Evolutionary conservation across 2,113 vertebrate species (phyloP).

Genomic region (Cygnus atratus): DNA sequence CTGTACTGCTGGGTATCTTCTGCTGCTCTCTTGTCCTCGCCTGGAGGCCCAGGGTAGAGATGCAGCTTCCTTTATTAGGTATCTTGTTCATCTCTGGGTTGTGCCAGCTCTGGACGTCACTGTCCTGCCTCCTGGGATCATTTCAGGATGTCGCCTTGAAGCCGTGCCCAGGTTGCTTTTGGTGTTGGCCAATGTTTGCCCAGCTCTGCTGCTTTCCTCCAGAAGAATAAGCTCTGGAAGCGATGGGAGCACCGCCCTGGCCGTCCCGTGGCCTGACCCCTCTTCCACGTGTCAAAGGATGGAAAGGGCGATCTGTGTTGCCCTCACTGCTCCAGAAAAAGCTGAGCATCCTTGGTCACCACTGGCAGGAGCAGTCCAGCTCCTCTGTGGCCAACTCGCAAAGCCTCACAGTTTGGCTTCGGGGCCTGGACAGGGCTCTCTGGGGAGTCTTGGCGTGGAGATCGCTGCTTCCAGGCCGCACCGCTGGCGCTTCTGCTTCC

Average conservation of each 20-base stretch:
- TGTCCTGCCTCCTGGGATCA: background rate
- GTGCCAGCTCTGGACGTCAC: background rate
- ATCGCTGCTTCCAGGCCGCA: background rate
- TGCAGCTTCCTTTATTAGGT: background rate
- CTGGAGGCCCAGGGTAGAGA: background rate
- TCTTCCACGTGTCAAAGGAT: rapidly evolving
- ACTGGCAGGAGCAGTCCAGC: background rate
- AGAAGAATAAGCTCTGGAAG: background rate
- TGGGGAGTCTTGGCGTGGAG: background rate
- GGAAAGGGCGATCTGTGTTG: rapidly evolving
- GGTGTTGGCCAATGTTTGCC: background rate
- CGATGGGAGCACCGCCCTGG: background rate
- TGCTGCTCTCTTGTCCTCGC: background rate
- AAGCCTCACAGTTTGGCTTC: background rate
- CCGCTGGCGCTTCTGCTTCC: background rate
- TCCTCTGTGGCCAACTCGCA: background rate
- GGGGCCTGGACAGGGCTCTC: background rate
- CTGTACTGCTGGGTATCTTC: background rate
- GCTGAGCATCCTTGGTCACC: background rate
- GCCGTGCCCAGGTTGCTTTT: background rate
- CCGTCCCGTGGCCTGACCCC: background rate
- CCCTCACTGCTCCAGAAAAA: rapidly evolving
- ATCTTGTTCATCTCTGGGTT: background rate
- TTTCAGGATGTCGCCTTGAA: background rate
- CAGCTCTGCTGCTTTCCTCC: background rate